phyloP scores from a whole-genome alignment of 2,113 vertebrate genomes.

The Hypanus sabinus region DNA sequence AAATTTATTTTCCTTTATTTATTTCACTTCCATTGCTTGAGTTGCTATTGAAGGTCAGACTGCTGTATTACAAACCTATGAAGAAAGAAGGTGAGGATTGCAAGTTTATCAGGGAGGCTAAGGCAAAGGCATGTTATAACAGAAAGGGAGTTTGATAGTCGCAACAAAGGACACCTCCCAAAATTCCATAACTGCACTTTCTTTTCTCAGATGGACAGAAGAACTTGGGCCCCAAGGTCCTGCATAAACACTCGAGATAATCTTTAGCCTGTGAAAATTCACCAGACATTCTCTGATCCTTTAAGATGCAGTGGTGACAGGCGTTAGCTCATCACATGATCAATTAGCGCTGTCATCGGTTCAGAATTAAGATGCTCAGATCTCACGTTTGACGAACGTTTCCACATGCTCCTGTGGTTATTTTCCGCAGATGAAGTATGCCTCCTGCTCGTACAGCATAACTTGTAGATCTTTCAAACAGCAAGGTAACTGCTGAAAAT shows the following conservation, averaged over 20 bases:
- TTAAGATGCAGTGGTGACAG: slow-evolving; percentile 47
- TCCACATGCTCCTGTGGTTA: too few relatives aligned
- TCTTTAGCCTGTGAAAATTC: slow-evolving; percentile 44
- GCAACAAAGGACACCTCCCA: slow-evolving; percentile 5
- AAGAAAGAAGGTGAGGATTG: neutral
- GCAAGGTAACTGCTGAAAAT: neutral
- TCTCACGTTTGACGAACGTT: neutral
- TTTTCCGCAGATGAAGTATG: neutral
- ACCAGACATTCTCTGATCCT: slow-evolving; percentile 43
- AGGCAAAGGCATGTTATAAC: neutral
- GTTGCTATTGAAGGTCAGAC: neutral
- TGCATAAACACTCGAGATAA: slow-evolving; percentile 41
- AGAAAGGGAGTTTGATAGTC: neutral
- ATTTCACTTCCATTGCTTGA: neutral
- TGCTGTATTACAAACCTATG: too few relatives aligned
- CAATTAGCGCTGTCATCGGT: slow-evolving; percentile 47
- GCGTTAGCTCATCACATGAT: slow-evolving; percentile 50
- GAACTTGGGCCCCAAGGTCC: neutral
- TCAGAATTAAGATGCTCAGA: neutral
- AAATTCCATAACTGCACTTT: slow-evolving; percentile 31
- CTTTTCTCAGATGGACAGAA: slow-evolving; percentile 40
- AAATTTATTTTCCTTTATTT: too few relatives aligned
- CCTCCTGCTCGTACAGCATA: neutral
- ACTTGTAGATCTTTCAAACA: neutral
- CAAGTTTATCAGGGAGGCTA: neutral